These are phyloP conservation scores for Collichthys lucidus DNA, from an alignment of 2,113 vertebrate species.

Conservation along the genomic window DNA sequence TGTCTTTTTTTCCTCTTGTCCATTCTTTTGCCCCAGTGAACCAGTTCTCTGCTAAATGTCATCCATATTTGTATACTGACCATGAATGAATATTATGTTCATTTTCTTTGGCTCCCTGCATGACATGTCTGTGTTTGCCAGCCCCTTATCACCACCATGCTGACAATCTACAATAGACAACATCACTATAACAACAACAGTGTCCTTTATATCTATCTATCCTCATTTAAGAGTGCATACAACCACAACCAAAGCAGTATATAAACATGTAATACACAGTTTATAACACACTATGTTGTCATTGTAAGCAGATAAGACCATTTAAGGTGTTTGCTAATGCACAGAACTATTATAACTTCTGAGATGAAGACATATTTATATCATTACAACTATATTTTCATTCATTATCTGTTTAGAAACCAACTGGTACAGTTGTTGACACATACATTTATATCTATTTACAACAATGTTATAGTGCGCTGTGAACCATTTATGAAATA, in stretches of 20 bases:
- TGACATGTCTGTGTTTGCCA: conserved; percentile 2
- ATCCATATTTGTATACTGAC: conserved; percentile 18
- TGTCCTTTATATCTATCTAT: neutral
- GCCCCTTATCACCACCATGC: conserved; percentile 9
- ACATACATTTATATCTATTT: neutral
- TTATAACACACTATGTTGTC: neutral
- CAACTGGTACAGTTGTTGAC: neutral
- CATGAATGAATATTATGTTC: neutral
- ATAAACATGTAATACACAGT: neutral
- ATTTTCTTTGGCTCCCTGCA: conserved; percentile 18
- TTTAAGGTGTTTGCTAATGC: neutral
- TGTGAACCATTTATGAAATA: too few relatives aligned
- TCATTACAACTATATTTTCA: neutral
- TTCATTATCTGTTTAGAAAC: neutral
- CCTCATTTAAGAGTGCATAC: neutral
- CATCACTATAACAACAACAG: neutral
- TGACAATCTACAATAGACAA: conserved; percentile 8
- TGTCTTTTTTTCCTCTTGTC: neutral
- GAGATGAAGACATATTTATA: neutral
- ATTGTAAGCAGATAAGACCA: neutral
- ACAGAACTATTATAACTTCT: neutral
- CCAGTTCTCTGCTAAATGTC: neutral
- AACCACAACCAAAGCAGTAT: neutral
- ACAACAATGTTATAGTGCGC: too few relatives aligned
- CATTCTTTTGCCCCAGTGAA: conserved; percentile 1